Conservation (phyloP, 2,113 vertebrate species). For the Lophura nycthemera region DNA sequence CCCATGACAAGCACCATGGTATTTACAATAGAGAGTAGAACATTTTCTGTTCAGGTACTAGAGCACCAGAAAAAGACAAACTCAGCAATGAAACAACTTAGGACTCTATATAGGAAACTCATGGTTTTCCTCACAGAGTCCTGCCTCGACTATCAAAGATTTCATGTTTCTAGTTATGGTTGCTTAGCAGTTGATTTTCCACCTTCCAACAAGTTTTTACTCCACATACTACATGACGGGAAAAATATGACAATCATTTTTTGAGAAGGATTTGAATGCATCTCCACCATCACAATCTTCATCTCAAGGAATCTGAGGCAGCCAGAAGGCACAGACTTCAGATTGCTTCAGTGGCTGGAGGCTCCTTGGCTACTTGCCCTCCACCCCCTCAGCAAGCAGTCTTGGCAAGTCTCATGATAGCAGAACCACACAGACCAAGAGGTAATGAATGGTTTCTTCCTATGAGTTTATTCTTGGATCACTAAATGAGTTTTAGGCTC, state of each 20-base stretch:
- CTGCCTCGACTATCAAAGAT: neutral
- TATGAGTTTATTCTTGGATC: conserved; percentile 53
- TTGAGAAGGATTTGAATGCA: conserved; percentile 35
- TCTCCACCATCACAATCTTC: neutral
- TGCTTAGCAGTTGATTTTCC: neutral
- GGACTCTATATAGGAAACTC: neutral
- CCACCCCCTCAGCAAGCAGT: neutral
- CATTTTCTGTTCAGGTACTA: neutral
- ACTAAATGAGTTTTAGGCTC: conserved; percentile 1
- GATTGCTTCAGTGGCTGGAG: neutral
- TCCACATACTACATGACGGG: neutral
- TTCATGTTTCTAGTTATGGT: neutral
- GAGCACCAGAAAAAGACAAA: neutral
- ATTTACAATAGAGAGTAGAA: neutral
- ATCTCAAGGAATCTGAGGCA: conserved; percentile 3
- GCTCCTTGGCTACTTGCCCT: neutral
- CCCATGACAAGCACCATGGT: neutral
- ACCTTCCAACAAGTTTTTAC: conserved; percentile 40
- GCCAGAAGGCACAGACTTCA: neutral
- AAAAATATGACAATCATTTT: neutral
- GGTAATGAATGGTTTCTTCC: conserved; percentile 28
- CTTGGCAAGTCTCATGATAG: neutral
- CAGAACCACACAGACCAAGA: neutral
- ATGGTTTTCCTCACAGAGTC: neutral
- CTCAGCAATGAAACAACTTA: neutral